A percentile compares a stretch with the other conserved stretches of the same genome.
phyloP scores from a whole-genome alignment of 2,113 vertebrate species.

The Paratilapia polleni region DNA sequence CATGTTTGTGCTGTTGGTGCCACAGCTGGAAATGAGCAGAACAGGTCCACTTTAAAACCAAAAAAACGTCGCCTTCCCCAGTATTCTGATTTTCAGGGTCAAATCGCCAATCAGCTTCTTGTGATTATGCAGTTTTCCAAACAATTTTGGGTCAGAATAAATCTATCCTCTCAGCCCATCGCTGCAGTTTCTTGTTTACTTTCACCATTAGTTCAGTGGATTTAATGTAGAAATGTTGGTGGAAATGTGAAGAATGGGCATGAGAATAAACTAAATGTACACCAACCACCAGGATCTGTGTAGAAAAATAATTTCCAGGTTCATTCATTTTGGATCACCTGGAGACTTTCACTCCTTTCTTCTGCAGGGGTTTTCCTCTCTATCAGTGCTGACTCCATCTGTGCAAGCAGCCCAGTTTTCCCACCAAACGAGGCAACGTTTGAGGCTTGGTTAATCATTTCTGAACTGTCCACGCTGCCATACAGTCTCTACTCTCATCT shows the following conservation, averaged over 20 bases:
- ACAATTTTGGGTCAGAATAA: too few species aligned
- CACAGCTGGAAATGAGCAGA: too few species aligned
- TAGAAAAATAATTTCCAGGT: not conserved
- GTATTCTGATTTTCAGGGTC: too few species aligned
- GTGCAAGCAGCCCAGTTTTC: conserved; percentile 44
- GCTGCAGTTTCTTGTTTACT: too few species aligned
- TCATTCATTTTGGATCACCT: not conserved
- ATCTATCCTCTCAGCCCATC: too few species aligned
- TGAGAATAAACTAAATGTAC: not conserved
- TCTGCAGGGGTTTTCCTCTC: not conserved
- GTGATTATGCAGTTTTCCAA: too few species aligned
- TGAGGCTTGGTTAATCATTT: conserved; percentile 58
- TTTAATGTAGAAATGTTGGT: too few species aligned
- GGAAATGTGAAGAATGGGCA: not conserved
- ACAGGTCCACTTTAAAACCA: too few species aligned
- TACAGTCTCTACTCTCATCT: not conserved
- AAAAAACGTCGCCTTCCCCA: too few species aligned
- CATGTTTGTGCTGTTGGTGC: too few species aligned
- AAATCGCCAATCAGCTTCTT: too few species aligned
- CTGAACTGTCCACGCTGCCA: not conserved
- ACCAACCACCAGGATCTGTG: not conserved
- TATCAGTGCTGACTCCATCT: conserved; percentile 32
- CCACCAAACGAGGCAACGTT: conserved; percentile 11
- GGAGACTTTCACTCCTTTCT: not conserved
- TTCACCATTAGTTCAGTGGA: too few species aligned